Base-by-base conservation (phyloP, 2,797 vertebrate species). In the Rhinatrema bivittatum region DNA sequence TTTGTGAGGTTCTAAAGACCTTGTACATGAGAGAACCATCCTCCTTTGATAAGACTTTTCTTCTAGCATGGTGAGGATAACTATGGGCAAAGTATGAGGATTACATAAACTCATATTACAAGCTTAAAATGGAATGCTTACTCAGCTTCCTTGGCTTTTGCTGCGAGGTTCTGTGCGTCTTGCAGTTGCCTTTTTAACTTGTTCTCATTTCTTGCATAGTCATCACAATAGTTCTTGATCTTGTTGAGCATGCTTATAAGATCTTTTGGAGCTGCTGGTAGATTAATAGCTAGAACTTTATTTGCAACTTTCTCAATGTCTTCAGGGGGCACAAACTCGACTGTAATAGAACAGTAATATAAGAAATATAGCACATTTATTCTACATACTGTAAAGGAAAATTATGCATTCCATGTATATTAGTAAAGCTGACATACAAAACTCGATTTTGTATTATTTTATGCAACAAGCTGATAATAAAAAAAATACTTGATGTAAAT, bases 221-320 rank as follows among this genome's bases (percentile, higher is more conserved):
- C 56, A 24, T 76, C 63, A 46, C 70, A 51, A 10, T 74, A 73
- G 12, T 47, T 65, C 30, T 51, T 50, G 63, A 89, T 82, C 36
- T 78, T 68, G 25, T 55, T 29, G 45, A 90, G 78, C 71, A 83
- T 68, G 21, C 56, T 46, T 1, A 5, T 70, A 47, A 90, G 72
- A 34, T 88, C 77, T 53, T 52, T 70, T 2, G 76, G 70, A 6
- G 76, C 72, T n/a, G 34, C 25, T 13, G 85, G 79, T 37, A 92
- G 50, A 32, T 74, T 72, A 61, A 90, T 83, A 19, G 62, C 68
- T 48, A 94, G 66, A 17, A 91, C 81, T 1, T 41, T 59, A 39
- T 52, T 79, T 23, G 83, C 78, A 53, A 91, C 60, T 40, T 80
- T 90, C 42, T 91, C 79, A 11, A 88, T 83, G 54, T 94, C 90